phyloP scores from a whole-genome alignment of 2,888 invertebrate genomes.

The Agriopis marginaria region DNA sequence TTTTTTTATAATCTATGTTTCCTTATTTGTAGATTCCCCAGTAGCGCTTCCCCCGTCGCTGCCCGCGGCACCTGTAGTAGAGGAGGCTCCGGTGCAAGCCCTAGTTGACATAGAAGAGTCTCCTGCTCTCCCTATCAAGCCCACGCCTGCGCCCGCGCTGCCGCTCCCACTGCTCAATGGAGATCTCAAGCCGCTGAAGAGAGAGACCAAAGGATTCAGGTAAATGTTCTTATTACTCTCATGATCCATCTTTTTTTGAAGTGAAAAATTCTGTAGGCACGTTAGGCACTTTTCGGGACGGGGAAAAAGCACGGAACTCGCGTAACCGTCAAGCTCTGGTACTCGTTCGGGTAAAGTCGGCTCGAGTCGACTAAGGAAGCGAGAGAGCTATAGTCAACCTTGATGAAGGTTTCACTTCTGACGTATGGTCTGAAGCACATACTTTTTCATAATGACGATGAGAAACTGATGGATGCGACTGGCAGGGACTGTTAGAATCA shows the following conservation, averaged over 20 bases:
- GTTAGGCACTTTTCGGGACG: too few relatives aligned
- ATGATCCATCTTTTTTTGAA: neutral
- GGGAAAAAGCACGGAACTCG: too few relatives aligned
- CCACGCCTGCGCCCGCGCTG: constrained; percentile 26
- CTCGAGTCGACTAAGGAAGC: too few relatives aligned
- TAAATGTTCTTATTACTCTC: constrained; percentile 50
- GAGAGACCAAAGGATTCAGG: constrained; percentile 80
- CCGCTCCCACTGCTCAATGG: constrained; percentile 59
- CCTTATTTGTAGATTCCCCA: constrained; percentile 28
- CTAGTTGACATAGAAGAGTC: constrained; percentile 26
- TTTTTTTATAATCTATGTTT: neutral
- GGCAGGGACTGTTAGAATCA: too few relatives aligned
- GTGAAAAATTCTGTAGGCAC: too few relatives aligned
- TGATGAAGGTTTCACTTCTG: too few relatives aligned
- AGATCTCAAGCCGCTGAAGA: constrained; percentile 72
- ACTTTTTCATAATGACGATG: too few relatives aligned
- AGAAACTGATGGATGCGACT: too few relatives aligned
- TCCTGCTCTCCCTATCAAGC: constrained; percentile 19
- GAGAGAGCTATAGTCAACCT: too few relatives aligned
- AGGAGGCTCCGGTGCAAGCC: constrained; percentile 18
- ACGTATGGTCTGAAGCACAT: too few relatives aligned
- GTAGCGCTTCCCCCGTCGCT: constrained; percentile 12
- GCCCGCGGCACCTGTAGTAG: constrained; percentile 1
- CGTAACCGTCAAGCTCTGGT: too few relatives aligned
- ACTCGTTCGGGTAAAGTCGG: too few relatives aligned